Conservation (phyloP, 64 coral and sea anemone genomes). For the Montipora efflorescens region DNA sequence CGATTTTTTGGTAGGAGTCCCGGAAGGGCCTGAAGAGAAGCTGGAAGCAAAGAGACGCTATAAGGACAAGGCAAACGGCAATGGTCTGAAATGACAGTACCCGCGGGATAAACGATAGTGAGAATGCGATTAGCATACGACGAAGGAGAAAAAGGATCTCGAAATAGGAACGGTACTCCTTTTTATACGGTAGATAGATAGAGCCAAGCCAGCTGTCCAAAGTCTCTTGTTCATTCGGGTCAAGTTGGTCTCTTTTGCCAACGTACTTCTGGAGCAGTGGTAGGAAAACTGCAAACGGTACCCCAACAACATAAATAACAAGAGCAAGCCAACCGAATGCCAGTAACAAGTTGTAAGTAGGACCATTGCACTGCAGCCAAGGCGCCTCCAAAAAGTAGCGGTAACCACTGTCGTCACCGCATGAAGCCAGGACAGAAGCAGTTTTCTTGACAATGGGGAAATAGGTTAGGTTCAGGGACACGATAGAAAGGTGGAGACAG, state of each 20-base stretch:
- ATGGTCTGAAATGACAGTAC: constrained; percentile 39
- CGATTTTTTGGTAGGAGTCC: not conserved
- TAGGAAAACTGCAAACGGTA: constrained; percentile 73
- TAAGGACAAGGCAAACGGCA: constrained; percentile 16
- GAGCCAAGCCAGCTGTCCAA: constrained; percentile 75
- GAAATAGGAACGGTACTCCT: constrained; percentile 36
- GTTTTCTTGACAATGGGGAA: constrained; percentile 83
- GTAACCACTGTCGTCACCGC: constrained; percentile 20
- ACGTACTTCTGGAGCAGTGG: constrained; percentile 42
- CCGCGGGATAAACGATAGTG: constrained; percentile 31
- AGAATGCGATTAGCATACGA: constrained; percentile 60
- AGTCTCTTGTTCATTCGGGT: constrained; percentile 26
- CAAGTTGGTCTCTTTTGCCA: not conserved
- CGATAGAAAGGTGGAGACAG: constrained; percentile 63
- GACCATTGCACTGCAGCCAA: constrained; percentile 67
- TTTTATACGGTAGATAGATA: constrained; percentile 74
- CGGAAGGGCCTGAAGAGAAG: constrained; percentile 37
- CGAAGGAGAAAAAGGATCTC: constrained; percentile 57
- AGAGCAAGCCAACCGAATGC: constrained; percentile 41
- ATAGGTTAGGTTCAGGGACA: constrained; percentile 81
- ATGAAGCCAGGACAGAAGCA: constrained; percentile 60
- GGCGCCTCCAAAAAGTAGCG: constrained; percentile 65
- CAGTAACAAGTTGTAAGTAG: constrained; percentile 18
- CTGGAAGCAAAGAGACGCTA: constrained; percentile 42
- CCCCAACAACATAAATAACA: constrained; percentile 54